These are phyloP conservation scores for Telmatochromis sp. DNA, from an alignment of 2,113 vertebrate species.

Conservation along the genomic window DNA sequence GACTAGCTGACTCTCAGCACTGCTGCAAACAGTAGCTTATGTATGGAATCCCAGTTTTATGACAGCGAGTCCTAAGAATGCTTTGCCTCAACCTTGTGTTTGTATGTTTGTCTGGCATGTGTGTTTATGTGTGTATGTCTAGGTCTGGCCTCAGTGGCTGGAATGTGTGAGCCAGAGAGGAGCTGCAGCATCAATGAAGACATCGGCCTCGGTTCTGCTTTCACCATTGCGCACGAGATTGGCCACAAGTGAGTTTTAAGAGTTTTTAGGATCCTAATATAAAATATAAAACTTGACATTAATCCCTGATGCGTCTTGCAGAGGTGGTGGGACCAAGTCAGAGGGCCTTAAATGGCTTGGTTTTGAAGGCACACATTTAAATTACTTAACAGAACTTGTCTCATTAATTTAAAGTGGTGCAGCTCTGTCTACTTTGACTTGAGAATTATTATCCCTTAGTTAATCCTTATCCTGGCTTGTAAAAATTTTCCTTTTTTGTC, in stretches of 20 bases:
- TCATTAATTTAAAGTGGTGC: neutral
- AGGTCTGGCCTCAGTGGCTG: slow-evolving; percentile 98
- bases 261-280: neutral
- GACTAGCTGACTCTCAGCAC: slow-evolving; percentile 70
- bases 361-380: neutral
- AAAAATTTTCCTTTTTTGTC: neutral
- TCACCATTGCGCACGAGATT: slow-evolving; percentile 99
- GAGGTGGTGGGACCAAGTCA: neutral
- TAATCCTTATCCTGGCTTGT: neutral
- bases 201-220: slow-evolving; percentile 96
- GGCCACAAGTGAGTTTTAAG: slow-evolving; percentile 95
- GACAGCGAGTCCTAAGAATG: slow-evolving; percentile 73
- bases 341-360: neutral
- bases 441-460: neutral
- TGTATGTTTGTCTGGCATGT: slow-evolving; percentile 27
- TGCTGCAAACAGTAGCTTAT: slow-evolving; percentile 69
- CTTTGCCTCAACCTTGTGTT: slow-evolving; percentile 76
- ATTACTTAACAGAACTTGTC: neutral
- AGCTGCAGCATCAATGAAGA: slow-evolving; percentile 99
- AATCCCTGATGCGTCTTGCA: neutral
- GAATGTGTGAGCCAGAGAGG: slow-evolving; percentile 98
- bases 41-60: slow-evolving; percentile 81
- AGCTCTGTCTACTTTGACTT: neutral
- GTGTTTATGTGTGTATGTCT: slow-evolving; percentile 36
- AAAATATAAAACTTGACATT: neutral